Evolutionary conservation across 2,113 vertebrate genomes (phyloP).

Genomic region (Sinocyclocheilus rhinocerous): DNA sequence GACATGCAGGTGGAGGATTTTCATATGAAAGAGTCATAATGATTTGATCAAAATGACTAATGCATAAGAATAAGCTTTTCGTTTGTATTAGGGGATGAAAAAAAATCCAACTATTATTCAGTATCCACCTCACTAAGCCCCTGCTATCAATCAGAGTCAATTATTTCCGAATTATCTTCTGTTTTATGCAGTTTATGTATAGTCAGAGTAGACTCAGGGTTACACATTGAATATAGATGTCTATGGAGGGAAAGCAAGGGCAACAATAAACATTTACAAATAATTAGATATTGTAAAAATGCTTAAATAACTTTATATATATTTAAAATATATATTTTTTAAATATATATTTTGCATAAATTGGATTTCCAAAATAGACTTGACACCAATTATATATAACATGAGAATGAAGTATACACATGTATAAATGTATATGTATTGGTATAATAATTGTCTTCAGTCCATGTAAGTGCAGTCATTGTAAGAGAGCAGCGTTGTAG

Average conservation of each 20-base stretch:
- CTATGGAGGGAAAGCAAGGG: background rate
- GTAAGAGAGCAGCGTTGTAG: background rate
- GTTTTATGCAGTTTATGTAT: background rate
- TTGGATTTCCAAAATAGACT: too few species aligned
- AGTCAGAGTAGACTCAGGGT: background rate
- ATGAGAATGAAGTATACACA: too few species aligned
- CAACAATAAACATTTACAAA: background rate
- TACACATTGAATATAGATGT: background rate
- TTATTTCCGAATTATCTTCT: conserved; percentile 6
- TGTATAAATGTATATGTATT: too few species aligned
- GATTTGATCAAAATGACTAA: conserved; percentile 24
- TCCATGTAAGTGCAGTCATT: background rate
- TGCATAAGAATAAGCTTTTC: background rate
- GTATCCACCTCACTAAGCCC: conserved; percentile 41
- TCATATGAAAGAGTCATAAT: conserved; percentile 26
- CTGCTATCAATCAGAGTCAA: conserved; percentile 15
- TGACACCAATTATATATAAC: too few species aligned
- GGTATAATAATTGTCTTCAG: background rate
- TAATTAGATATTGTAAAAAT: background rate
- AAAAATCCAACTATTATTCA: conserved; percentile 68
- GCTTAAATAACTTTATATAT: background rate
- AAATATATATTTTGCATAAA: too few species aligned
- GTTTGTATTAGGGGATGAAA: conserved; percentile 55
- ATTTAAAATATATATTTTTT: too few species aligned
- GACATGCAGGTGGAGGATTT: conserved; percentile 30